Base-by-base conservation (phyloP, 64 coral and sea anemone genomes). In the Pocillopora damicornis region DNA sequence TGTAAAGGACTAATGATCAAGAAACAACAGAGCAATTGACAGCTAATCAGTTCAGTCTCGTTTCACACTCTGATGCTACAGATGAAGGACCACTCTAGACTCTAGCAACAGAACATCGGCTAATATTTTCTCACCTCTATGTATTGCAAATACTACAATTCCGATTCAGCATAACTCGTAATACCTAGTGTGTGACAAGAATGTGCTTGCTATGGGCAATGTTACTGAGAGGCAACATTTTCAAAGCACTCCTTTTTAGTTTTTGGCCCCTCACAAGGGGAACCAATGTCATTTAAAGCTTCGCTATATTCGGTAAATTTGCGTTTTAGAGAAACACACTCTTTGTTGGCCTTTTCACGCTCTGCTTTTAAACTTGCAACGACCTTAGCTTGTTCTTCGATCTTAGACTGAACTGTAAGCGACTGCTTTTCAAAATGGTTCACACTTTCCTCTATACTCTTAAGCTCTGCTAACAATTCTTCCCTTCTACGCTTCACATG, bases 221-320 rank as follows among this genome's bases (percentile, higher is more conserved):
- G 42, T 51, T 51, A 51, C 42, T 51, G 7, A 51, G 42, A 51
- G 42, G 2, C 42, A 51, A 51, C 1, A 51, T 2, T 51, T 51
- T 51, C 79, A 11, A 1, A 58, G 64, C 81, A 38, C 58, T 85
- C 81, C 81, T 34, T 72, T 30, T 85, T 85, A 58, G 64, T 37
- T 56, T 23, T 85, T 51, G 17, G 37, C 20, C 42, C 64, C 13
- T n/a, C 63, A 85, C 64, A 85, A 72, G 81, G 35, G 15, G 64
- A 85, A 51, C 64, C 13, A 85, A 85, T 85, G 38, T 85, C 81
- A 58, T 37, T 85, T 42, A 85, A 85, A 2, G 81, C 81, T 85
- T 85, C 64, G 64, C 81, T 85, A 14, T 85, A 85, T 72, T 85
- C 81, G 18, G 81, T 73, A 42, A 85, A 85, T 38, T 73, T 85